Base-by-base conservation (phyloP, 2,113 vertebrate species). In the Brachyhypopomus occidentalis region DNA sequence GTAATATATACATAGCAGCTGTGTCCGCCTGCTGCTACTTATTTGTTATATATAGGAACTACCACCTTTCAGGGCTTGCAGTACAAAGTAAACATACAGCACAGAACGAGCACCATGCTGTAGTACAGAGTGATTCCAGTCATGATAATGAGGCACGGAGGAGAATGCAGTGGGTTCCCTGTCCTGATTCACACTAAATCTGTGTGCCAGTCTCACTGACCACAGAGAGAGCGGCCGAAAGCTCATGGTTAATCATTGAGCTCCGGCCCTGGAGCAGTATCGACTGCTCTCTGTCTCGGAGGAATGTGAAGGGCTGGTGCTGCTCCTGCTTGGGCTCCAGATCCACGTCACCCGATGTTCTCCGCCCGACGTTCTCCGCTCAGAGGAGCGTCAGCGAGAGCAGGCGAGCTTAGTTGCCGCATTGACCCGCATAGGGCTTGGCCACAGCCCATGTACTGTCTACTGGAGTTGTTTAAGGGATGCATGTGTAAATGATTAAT, bases 201-300 rank as follows among this genome's bases (percentile, higher is more conserved):
- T 45, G 16, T 41, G 66, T 56, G 38, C 36, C 17, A 23, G 30
- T 41, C 22, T 41, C 30, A 56, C 62, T 30, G 81, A 73, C 74
- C 79, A 45, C 62, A 30, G 45, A 76, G 34, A 79, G 77, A 71
- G 38, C 66, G 66, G 48, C 67, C 82, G 36, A 58, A 79, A 71
- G 83, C 70, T 77, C 16, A n/a, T 30, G 38, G 66, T 79, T 22
- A 81, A 84, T 71, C 19, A 86, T 83, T 73, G 75, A 82, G 70
- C 30, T 17, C 27, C 1, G 11, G 41, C 22, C 56, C 58, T 63
- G 38, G 8, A 76, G 66, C 70, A n/a, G 30, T 38, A 7, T 30
- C 56, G 16, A 14, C 34, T 38, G 30, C 23, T 75, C 73, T 75
- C 17, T 62, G 59, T 62, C 36, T 69, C 23, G 1, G 52, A 58